Evolutionary conservation across 2,888 invertebrate genomes (phyloP).

Genomic region (Papilio protenor): DNA sequence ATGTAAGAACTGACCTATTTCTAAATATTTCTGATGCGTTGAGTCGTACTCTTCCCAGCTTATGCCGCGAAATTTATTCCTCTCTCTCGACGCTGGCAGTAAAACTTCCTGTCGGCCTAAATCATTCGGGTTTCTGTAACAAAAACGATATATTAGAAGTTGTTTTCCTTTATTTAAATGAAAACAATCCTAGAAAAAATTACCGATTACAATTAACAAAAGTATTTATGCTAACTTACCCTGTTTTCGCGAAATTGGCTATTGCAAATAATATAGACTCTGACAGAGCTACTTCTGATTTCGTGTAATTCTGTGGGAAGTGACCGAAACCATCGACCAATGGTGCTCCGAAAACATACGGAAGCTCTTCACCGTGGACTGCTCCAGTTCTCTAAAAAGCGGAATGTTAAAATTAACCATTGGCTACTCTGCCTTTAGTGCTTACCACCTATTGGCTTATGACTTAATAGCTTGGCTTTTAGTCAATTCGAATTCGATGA

Average conservation of each 20-base stretch:
- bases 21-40: constrained; percentile 96
- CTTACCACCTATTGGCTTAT: neutral
- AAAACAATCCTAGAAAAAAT: neutral
- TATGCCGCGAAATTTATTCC: constrained; percentile 92
- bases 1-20: constrained; percentile 89
- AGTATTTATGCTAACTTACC: constrained; percentile 85
- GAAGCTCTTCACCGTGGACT: constrained; percentile 95
- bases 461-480: neutral
- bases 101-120: constrained; percentile 90
- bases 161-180: neutral
- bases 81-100: constrained; percentile 91
- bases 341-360: constrained; percentile 95
- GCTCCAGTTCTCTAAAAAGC: constrained; percentile 90
- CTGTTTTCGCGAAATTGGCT: constrained; percentile 94
- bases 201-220: neutral
- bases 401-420: neutral
- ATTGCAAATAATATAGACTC: constrained; percentile 95
- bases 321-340: constrained; percentile 92
- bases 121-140: constrained; percentile 92
- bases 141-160: constrained; percentile 34
- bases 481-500: too few species aligned
- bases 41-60: constrained; percentile 97
- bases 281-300: constrained; percentile 92
- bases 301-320: constrained; percentile 94
- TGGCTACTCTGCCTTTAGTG: neutral